Conservation (phyloP, 2,888 invertebrate genomes). For the Ornithoptera priamus region DNA sequence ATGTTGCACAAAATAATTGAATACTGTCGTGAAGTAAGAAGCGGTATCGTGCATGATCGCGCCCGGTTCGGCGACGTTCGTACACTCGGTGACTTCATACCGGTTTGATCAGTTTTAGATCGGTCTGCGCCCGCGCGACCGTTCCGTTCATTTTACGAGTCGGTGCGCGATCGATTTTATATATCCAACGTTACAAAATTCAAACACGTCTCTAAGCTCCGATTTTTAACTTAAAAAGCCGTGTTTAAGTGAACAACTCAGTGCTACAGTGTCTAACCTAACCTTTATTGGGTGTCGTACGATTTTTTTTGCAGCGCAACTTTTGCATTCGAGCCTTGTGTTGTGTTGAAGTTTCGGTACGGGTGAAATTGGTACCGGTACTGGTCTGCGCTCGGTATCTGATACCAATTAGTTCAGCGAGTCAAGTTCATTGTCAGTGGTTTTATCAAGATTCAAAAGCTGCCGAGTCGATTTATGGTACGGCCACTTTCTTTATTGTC, state of each 20-base stretch:
- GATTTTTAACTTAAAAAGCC: slow-evolving; percentile 9
- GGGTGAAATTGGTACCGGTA: slow-evolving; percentile 60
- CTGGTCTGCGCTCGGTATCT: slow-evolving; percentile 43
- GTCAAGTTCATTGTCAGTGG: slow-evolving; percentile 63
- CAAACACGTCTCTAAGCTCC: slow-evolving; percentile 33
- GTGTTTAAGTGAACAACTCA: slow-evolving; percentile 17
- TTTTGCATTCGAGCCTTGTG: slow-evolving; percentile 49
- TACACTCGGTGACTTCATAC: slow-evolving; percentile 59
- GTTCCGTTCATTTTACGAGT: slow-evolving; percentile 45
- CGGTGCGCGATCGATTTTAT: slow-evolving; percentile 52
- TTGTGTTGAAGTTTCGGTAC: slow-evolving; percentile 45
- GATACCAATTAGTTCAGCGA: slow-evolving; percentile 55
- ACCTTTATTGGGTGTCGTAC: slow-evolving; percentile 27
- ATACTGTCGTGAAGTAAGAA: slow-evolving; percentile 41
- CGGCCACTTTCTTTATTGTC: slow-evolving; percentile 52
- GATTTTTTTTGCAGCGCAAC: slow-evolving; percentile 50
- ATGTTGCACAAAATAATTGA: slow-evolving; percentile 31
- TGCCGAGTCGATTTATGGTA: slow-evolving; percentile 56
- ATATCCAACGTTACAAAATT: slow-evolving; percentile 34
- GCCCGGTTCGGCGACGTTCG: slow-evolving; percentile 52
- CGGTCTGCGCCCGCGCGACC: slow-evolving; percentile 63
- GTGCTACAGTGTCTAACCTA: slow-evolving; percentile 15
- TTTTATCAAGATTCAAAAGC: slow-evolving; percentile 65
- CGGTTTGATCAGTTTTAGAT: slow-evolving; percentile 74
- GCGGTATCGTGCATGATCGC: slow-evolving; percentile 44